phyloP scores from a whole-genome alignment of 2,113 vertebrate genomes.

The Sorex fumeus region DNA sequence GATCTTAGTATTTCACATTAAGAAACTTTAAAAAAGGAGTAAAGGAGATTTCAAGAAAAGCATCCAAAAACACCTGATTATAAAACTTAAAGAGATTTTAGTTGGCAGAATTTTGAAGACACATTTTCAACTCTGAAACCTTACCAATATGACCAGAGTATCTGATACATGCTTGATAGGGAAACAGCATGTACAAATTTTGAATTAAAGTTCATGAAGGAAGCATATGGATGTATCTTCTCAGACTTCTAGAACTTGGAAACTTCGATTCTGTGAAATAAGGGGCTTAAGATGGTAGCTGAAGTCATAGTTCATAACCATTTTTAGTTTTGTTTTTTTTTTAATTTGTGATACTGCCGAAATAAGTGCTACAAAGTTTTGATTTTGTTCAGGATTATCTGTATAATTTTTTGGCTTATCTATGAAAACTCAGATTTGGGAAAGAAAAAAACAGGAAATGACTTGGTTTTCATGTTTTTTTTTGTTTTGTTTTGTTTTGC shows the following conservation, averaged over 20 bases:
- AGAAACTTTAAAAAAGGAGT: constrained; percentile 8
- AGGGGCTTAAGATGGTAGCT: not conserved
- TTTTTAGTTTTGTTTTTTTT: constrained; percentile 70
- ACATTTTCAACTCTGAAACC: constrained; percentile 22
- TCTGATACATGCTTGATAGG: constrained; percentile 2
- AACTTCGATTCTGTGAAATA: constrained; percentile 69
- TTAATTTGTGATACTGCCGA: not conserved
- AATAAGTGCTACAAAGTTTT: constrained; percentile 34
- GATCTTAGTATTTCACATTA: not conserved
- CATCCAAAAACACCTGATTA: not conserved
- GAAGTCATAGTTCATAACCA: not conserved
- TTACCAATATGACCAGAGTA: constrained; percentile 38
- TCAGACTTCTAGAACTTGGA: constrained; percentile 52
- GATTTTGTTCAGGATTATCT: not conserved
- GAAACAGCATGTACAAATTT: not conserved
- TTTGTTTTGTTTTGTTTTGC: no score
- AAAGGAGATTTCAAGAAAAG: constrained; percentile 48
- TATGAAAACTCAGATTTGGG: constrained; percentile 50
- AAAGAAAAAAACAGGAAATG: no score
- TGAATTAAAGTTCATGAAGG: constrained; percentile 22
- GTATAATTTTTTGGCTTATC: constrained; percentile 26
- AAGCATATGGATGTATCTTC: not conserved
- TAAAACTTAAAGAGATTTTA: not conserved
- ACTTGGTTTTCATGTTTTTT: no score
- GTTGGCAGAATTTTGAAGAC: constrained; percentile 37